Conservation (phyloP, 2,797 vertebrate species). For the Triplophysa bombifrons region DNA sequence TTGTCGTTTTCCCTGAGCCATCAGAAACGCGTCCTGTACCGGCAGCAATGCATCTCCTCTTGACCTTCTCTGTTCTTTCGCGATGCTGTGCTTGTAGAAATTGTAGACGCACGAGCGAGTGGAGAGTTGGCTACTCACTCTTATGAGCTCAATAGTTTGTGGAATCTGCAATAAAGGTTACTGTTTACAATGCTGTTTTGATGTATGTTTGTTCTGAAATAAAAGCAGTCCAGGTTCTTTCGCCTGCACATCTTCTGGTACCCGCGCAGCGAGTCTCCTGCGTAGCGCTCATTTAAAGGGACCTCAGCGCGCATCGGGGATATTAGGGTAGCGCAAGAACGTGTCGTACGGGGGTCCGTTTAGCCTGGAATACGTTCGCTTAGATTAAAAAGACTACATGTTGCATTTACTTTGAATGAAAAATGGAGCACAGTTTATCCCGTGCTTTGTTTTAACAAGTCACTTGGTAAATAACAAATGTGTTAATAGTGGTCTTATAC, state of each 20-base stretch:
- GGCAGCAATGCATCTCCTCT: neutral
- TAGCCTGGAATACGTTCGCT: neutral
- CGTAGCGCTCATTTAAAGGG: conserved; percentile 37
- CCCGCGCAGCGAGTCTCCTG: neutral
- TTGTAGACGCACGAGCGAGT: neutral
- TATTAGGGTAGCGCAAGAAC: neutral
- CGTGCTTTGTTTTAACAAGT: too few relatives aligned
- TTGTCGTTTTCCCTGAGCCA: conserved; percentile 1
- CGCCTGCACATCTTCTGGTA: neutral
- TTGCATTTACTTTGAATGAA: neutral
- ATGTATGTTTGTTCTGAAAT: neutral
- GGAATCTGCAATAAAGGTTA: neutral
- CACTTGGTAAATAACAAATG: too few relatives aligned
- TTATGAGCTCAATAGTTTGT: neutral
- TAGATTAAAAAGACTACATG: neutral
- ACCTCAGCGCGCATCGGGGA: neutral
- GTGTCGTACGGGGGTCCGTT: too few relatives aligned
- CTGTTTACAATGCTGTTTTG: neutral
- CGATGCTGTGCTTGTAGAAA: neutral
- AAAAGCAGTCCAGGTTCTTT: neutral
- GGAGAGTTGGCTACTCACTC: too few relatives aligned
- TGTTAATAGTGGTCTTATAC: too few relatives aligned
- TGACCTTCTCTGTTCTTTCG: conserved; percentile 17
- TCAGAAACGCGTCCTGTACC: neutral
- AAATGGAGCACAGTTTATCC: too few relatives aligned